A percentile compares a stretch with the other conserved stretches of the same genome.
These are phyloP conservation scores for Isichthys henryi DNA, from an alignment of 2,113 vertebrate species.

Conservation along the genomic window DNA sequence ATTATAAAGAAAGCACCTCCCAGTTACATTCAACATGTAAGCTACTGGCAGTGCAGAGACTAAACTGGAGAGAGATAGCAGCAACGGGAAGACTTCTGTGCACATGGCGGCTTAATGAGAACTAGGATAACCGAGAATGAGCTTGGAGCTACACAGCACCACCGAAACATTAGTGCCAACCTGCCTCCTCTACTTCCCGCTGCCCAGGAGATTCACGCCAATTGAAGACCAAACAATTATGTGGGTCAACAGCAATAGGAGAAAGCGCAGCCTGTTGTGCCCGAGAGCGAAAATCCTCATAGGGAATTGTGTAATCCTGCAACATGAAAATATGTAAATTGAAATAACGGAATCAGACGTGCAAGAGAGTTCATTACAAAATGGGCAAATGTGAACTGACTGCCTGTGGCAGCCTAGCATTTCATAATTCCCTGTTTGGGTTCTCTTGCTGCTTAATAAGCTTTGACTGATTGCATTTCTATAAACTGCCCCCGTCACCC, in stretches of 20 bases:
- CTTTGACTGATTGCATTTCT: slow-evolving; percentile 1
- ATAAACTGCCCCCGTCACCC: background rate
- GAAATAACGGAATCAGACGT: background rate
- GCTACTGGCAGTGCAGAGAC: background rate
- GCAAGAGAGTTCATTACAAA: background rate
- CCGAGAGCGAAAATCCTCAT: background rate
- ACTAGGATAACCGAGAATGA: background rate
- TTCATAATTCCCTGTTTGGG: background rate
- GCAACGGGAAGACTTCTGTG: background rate
- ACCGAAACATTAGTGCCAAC: background rate
- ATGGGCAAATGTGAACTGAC: background rate
- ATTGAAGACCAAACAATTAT: background rate
- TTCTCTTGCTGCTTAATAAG: background rate
- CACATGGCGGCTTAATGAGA: background rate
- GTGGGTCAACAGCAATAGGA: background rate
- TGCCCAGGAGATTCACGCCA: background rate
- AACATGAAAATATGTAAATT: background rate
- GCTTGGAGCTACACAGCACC: background rate
- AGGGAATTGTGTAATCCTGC: background rate
- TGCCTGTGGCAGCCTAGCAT: background rate
- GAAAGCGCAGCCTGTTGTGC: background rate
- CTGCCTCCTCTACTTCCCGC: background rate
- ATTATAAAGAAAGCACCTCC: background rate
- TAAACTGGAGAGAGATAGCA: background rate
- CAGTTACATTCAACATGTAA: background rate